These are phyloP conservation scores for Hystrix cristata DNA, from an alignment of 2,113 vertebrate genomes.

Conservation along the genomic window DNA sequence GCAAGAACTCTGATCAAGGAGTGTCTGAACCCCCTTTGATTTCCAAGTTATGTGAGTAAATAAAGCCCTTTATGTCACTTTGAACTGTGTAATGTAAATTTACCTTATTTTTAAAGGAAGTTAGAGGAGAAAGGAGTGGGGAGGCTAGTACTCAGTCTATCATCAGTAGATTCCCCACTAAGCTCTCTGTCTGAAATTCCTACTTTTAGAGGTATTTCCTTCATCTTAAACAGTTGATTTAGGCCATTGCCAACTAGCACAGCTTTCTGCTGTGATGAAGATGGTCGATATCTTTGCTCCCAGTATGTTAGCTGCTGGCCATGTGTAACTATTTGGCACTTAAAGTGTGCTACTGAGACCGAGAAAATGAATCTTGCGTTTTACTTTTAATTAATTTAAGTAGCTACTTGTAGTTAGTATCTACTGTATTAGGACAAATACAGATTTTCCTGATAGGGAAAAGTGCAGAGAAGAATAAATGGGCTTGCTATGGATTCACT, in stretches of 20 bases:
- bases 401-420: neutral
- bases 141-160: neutral
- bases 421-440: neutral
- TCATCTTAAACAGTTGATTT: neutral
- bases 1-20: neutral
- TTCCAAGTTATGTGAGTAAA: neutral
- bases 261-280: neutral
- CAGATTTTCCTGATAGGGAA: neutral
- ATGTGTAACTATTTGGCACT: neutral
- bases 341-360: neutral
- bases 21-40: neutral
- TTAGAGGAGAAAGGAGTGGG: neutral
- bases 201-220: neutral
- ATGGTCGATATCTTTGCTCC: neutral
- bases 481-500: neutral
- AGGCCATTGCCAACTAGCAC: neutral
- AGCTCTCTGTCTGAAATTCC: neutral
- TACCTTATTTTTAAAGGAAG: neutral
- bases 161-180: neutral
- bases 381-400: slow-evolving; percentile 24
- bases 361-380: neutral
- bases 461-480: neutral
- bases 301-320: neutral
- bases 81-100: neutral
- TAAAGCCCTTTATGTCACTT: neutral